A percentile compares a stretch with the other conserved stretches of the same genome.
Conservation (phyloP, 2,113 vertebrate species). For the Mustela nigripes region DNA sequence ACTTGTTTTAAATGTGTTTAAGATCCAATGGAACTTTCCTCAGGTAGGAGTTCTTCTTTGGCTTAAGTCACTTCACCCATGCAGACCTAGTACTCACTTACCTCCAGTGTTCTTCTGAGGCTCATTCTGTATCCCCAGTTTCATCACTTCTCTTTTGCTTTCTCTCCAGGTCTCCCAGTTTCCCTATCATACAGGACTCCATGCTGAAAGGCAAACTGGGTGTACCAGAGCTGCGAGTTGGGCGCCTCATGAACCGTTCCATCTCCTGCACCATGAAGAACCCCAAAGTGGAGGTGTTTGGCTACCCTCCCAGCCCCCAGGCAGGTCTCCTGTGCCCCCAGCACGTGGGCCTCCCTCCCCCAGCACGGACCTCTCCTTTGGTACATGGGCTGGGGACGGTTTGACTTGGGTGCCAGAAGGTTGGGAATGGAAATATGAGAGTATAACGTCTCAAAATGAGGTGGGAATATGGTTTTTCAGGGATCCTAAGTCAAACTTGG, state of each 20-base stretch:
- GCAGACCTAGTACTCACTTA: neutral
- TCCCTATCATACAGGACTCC: conserved; percentile 97
- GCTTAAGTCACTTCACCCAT: neutral
- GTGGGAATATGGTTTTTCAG: conserved; percentile 6
- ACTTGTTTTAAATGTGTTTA: neutral
- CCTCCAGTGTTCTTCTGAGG: neutral
- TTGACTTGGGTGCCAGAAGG: conserved; percentile 65
- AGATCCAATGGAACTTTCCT: neutral
- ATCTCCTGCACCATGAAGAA: conserved; percentile 98
- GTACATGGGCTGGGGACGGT: conserved; percentile 81
- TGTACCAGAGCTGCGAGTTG: conserved; percentile 95
- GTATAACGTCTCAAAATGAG: conserved; percentile 26
- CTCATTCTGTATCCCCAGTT: neutral
- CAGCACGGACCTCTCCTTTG: conserved; percentile 84
- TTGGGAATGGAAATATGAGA: conserved; percentile 36
- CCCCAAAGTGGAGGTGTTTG: conserved; percentile 97
- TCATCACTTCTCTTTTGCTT: conserved; percentile 34
- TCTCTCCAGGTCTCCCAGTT: conserved; percentile 95
- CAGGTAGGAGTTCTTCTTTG: conserved; percentile 13
- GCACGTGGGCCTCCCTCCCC: conserved; percentile 88
- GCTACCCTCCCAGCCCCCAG: conserved; percentile 96
- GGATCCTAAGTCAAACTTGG: neutral
- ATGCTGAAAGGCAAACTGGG: conserved; percentile 97
- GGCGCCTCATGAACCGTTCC: conserved; percentile 97
- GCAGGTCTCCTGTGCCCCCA: conserved; percentile 91